Conservation (phyloP, 2,888 invertebrate species). For the Fragum sueziense region DNA sequence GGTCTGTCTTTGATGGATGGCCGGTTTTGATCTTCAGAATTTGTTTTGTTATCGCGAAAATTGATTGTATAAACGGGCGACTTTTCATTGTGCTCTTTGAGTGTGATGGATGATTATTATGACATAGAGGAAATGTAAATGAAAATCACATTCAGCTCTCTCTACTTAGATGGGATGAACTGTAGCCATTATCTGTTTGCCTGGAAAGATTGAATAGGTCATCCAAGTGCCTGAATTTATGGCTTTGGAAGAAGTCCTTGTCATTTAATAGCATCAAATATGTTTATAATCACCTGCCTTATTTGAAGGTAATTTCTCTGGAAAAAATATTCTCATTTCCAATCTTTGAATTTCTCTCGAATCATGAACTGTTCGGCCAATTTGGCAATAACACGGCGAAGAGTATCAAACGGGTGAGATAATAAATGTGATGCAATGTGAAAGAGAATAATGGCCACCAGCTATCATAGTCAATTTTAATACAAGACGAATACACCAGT, state of each 20-base stretch:
- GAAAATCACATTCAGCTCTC: constrained; percentile 39
- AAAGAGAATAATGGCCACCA: constrained; percentile 34
- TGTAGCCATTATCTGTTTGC: constrained; percentile 6
- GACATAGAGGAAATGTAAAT: constrained; percentile 38
- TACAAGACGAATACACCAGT: constrained; percentile 52
- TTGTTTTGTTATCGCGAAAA: constrained; percentile 57
- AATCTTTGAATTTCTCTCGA: too few species aligned
- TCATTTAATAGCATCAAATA: too few species aligned
- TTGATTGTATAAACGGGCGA: constrained; percentile 57
- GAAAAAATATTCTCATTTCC: too few species aligned
- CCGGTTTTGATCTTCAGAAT: constrained; percentile 52
- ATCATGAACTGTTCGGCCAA: too few species aligned
- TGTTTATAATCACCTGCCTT: too few species aligned
- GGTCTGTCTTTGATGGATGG: constrained; percentile 58
- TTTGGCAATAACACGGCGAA: neutral
- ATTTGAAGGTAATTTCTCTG: too few species aligned
- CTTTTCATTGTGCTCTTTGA: constrained; percentile 29
- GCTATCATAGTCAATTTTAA: constrained; percentile 57
- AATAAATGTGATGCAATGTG: constrained; percentile 45
- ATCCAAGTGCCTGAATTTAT: too few species aligned
- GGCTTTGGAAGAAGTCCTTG: too few species aligned
- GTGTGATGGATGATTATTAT: constrained; percentile 52
- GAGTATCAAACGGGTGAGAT: constrained; percentile 37
- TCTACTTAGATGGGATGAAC: constrained; percentile 23
- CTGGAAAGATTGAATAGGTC: neutral